Evolutionary conservation across 2,113 vertebrate species (phyloP), one percentile per base, ranked within the genome.

Genomic region (Pterocles burchelli): DNA sequence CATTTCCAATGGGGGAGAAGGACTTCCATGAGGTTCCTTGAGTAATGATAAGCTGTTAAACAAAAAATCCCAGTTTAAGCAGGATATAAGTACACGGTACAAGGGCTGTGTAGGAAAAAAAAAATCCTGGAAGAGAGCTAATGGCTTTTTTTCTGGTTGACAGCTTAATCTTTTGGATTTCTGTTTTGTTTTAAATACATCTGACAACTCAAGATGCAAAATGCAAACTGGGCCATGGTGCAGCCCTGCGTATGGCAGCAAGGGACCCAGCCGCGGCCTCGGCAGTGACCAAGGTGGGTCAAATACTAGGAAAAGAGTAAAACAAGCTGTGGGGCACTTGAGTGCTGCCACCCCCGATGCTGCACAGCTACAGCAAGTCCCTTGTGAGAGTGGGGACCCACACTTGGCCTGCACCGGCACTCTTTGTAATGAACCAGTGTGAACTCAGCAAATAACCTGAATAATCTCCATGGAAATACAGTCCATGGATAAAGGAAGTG

Each of bases 1-100:
- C 6, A 1, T 0, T 26, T 51, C 57, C 82, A 4, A 0, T 1
- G 1, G 33, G 26, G 16, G 6, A 80, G 7, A 13, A 84, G 33
- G 29, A 72, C 4, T 77, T n/a, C 74, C 82, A 61, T 0, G 2
- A 55, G 31, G 22, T 36, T 43, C 52, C 74, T 54, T 4, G 29
- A 0, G 1, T n/a, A 20, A 45, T 0, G 6, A 38, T 12, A 36
- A 52, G 5, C 66, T 65, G 8, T 22, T 18, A 3, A 51, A 38
- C 21, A 52, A 13, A 15, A 75, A 20, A 6, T 11, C 16, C 20
- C 49, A 18, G 20, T 59, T 67, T 28, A 5, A 67, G 26, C 54
- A 80, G 54, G 67, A 51, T 17, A 7, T 3, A 15, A 66, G 49
- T 3, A 13, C 7, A 1, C 0, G 8, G 63, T 41, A 65, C 36